phyloP scores from a whole-genome alignment of 2,113 vertebrate genomes.

The Dicentrarchus labrax region DNA sequence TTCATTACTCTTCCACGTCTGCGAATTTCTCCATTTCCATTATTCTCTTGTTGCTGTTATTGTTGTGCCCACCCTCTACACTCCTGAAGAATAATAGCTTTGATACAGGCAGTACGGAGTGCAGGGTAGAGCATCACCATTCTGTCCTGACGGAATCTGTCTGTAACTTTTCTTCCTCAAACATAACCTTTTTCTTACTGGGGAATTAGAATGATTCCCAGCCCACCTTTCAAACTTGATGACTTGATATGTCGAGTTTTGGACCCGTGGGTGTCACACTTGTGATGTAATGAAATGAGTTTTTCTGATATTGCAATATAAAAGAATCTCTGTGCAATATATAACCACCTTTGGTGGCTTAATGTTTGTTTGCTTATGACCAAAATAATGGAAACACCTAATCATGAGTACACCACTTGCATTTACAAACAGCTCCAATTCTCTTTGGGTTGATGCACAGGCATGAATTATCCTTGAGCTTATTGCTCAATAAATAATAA shows the following conservation, averaged over 20 bases:
- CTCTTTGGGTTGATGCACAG: neutral
- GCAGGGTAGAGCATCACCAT: slow-evolving; percentile 10
- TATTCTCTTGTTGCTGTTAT: slow-evolving; percentile 59
- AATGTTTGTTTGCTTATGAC: slow-evolving; percentile 7
- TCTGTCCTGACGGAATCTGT: slow-evolving; percentile 40
- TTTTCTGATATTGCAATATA: slow-evolving; percentile 5
- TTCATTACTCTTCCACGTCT: slow-evolving; percentile 59
- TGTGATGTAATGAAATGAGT: slow-evolving; percentile 22
- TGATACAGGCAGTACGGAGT: slow-evolving; percentile 37
- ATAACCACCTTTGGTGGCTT: slow-evolving; percentile 1
- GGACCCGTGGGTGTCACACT: neutral
- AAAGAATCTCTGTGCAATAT: neutral
- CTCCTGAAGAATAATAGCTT: slow-evolving; percentile 58
- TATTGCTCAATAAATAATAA: neutral
- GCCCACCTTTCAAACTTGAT: slow-evolving; percentile 27
- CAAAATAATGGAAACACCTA: neutral
- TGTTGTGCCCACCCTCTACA: slow-evolving; percentile 55
- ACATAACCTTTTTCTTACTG: slow-evolving; percentile 22
- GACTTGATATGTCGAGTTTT: slow-evolving; percentile 13
- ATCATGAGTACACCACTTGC: neutral
- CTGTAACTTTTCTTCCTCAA: slow-evolving; percentile 29
- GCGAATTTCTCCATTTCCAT: slow-evolving; percentile 67
- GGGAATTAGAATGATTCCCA: slow-evolving; percentile 34
- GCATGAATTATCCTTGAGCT: neutral
- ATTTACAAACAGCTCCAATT: neutral